Base-by-base conservation (phyloP, 2,113 vertebrate species). In the Phylloscopus whistleri region DNA sequence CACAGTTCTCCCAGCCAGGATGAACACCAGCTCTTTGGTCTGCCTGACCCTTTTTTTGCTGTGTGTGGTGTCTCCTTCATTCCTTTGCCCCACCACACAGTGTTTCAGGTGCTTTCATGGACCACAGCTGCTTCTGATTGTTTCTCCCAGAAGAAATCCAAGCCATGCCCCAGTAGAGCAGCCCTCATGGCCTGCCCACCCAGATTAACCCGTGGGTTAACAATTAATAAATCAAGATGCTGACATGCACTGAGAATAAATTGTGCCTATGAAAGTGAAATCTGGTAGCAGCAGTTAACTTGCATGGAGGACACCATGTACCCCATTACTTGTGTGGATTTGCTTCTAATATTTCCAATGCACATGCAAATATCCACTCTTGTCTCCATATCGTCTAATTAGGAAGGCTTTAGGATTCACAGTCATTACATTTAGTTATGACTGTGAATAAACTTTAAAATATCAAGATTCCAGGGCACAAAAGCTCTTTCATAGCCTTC, bases 401-500 rank as follows among this genome's bases (percentile, higher is more conserved):
- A 78, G 20, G 23, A 28, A 84, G 27, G n/a, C 56, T 78, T 87
- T 86, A 72, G 78, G 92, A 89, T 87, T 94, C 85, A 75, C n/a
- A 4, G 1, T 72, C 48, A 60, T 44, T 86, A 16, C 22, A 72
- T 75, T 84, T 82, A 84, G 39, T 44, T 74, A 53, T 23, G 37
- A 44, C 44, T 78, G 48, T 79, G 73, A 88, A 70, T 37, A 84
- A 78, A 81, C 9, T 52, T 81, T 84, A 67, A 94, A 92, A 81
- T 86, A 90, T 9, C 92, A 78, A 41, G 80, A 88, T 94, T 93
- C 49, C 75, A 82, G 30, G 48, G 44, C 73, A 96, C 86, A 94
- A 93, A 90, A 90, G 76, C 39, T 92, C 84, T 88, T 93, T 93
- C 72, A 83, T 56, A 70, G 9, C 16, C 12, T 85, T 77, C 16